Base-by-base conservation (phyloP, 1,140 invertebrate genomes). In the Pemphigus obesinymphae region DNA sequence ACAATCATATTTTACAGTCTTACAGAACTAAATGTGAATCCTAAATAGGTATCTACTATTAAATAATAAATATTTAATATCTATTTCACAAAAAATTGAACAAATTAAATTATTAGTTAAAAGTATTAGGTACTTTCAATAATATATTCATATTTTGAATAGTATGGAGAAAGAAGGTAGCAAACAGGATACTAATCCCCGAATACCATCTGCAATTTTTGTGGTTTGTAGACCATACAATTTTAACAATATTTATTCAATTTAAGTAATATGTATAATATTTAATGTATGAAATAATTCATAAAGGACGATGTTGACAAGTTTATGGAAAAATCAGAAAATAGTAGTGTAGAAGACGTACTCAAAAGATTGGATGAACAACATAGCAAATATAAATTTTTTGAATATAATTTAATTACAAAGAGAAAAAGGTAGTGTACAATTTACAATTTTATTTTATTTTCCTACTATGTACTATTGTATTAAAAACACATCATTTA, bases 371-470 rank as follows among this genome's bases (percentile, higher is more conserved):
- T 98, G 48, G 96, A 98, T 86, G 97, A 98, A 85, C 93, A 94
- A 87, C 95, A 97, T 88, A 92, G 92, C 82, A 98, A 98, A 89
- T 98, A 98, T 87, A 98, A 98, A 89, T 96, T 97, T 86, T 97
- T 99, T 94, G 97, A 98, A 88, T 92, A 91, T 84, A 97, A 96
- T 87, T 89, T 98, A 83, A 88, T 91, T 83, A 92, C 92, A 58
- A 97, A 96, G 85, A 92, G 93, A 83, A 91, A 91, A 85, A 92
- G 95, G 86, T 90, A 86, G 83, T n/a, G 31, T 7, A 50, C 3
- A 26, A 8, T 23, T 6, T 29, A 10, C 23, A 55, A 29, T 61
- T 31, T 15, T 31, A 31, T 13, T 26, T 20, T 20, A 20, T 34
- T n/a, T 63, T 50, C n/a, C 20, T 50, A 5, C 7, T 17, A 20